Conservation (phyloP, 1,140 invertebrate genomes). For the Sitophilus oryzae region DNA sequence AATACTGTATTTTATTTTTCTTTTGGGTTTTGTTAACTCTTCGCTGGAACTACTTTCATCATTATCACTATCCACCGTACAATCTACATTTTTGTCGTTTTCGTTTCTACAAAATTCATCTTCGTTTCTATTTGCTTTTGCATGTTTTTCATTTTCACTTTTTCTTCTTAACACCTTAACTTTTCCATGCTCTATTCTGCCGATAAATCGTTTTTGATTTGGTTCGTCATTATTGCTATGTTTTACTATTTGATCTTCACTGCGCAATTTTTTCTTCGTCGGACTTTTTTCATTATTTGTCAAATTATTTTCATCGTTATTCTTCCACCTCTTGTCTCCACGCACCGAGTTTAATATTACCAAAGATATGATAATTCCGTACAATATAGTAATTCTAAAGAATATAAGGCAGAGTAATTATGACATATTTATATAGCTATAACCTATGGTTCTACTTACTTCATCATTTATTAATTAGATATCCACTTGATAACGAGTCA, state of each 20-base stretch:
- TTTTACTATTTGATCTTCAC: neutral
- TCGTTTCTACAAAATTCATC: slow-evolving; percentile 1
- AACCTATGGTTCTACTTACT: too few relatives aligned
- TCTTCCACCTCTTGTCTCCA: neutral
- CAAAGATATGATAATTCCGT: too few relatives aligned
- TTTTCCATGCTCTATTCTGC: slow-evolving; percentile 19
- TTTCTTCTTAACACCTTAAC: slow-evolving; percentile 15
- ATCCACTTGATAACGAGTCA: too few relatives aligned
- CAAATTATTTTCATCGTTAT: too few relatives aligned
- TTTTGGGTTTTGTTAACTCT: slow-evolving; percentile 7
- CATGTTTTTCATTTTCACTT: neutral
- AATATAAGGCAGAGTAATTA: too few relatives aligned
- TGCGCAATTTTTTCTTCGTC: neutral
- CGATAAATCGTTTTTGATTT: slow-evolving; percentile 12
- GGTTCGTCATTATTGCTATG: neutral
- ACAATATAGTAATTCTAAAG: too few relatives aligned
- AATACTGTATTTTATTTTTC: slow-evolving; percentile 20
- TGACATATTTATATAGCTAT: too few relatives aligned
- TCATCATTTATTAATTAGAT: too few relatives aligned
- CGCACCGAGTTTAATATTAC: too few relatives aligned
- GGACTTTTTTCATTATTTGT: too few relatives aligned
- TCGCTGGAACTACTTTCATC: neutral
- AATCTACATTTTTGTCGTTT: neutral
- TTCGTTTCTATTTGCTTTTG: neutral
- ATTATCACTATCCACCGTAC: neutral